Percentiles rank a stretch among this genome's conserved stretches.
These are phyloP conservation scores for Stenurella melanura DNA, from an alignment of 2,888 invertebrate species.

Conservation along the genomic window DNA sequence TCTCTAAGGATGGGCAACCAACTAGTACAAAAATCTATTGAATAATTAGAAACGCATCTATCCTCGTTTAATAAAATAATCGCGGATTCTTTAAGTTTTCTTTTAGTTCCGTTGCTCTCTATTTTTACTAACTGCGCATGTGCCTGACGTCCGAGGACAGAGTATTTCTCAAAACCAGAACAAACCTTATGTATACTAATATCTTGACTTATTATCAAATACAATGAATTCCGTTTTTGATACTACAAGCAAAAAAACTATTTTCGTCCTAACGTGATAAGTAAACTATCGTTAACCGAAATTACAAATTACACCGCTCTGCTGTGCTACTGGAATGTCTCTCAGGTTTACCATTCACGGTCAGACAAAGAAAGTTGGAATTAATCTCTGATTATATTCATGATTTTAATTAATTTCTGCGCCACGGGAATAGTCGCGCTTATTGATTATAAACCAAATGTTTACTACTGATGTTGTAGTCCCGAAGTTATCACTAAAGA, in stretches of 20 bases:
- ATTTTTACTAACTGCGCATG: no score
- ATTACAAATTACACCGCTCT: neutral
- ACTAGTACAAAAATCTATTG: no score
- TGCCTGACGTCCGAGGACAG: no score
- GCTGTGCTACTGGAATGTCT: neutral
- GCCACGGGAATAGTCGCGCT: neutral
- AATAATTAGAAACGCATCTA: no score
- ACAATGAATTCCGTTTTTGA: neutral
- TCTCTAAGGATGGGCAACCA: no score
- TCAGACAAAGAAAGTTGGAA: slow-evolving; percentile 3
- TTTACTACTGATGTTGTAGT: neutral
- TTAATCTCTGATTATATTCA: slow-evolving; percentile 7
- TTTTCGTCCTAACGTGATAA: neutral
- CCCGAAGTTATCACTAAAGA: neutral
- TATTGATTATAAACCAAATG: neutral
- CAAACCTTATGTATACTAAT: no score
- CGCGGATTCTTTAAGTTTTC: no score
- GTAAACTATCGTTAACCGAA: neutral
- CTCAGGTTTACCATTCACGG: neutral
- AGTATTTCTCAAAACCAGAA: no score
- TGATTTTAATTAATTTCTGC: slow-evolving; percentile 1
- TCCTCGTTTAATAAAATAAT: no score
- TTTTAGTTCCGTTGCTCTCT: no score
- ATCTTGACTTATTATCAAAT: no score
- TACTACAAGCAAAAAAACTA: neutral